These are phyloP conservation scores for Oikopleura vanhoeffeni DNA, from an alignment of 23 tunicate species.

Conservation along the genomic window DNA sequence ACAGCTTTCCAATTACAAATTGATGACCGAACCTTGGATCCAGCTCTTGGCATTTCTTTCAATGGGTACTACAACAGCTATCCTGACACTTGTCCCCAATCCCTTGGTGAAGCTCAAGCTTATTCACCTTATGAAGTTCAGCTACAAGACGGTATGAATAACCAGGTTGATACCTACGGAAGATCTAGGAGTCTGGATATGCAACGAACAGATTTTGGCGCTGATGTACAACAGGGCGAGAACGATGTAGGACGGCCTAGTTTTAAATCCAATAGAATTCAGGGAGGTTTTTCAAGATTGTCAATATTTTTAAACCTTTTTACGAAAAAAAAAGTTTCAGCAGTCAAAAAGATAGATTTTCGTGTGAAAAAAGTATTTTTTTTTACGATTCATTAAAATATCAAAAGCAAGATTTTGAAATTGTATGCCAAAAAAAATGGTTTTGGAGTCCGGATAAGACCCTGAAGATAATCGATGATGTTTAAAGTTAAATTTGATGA, in stretches of 20 bases:
- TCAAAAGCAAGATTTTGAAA: too few species aligned
- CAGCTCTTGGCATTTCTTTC: background rate
- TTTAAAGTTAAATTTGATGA: too few species aligned
- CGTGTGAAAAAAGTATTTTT: too few species aligned
- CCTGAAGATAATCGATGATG: too few species aligned
- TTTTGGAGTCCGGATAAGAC: too few species aligned
- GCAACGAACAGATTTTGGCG: background rate
- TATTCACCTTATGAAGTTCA: constrained; percentile 9
- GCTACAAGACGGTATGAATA: background rate
- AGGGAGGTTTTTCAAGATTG: too few species aligned
- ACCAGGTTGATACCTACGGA: background rate
- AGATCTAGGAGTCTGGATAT: background rate
- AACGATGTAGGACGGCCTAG: background rate
- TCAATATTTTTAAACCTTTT: too few species aligned
- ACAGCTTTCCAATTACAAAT: background rate
- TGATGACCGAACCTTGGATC: constrained; percentile 4
- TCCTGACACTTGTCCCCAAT: background rate
- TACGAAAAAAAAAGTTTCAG: too few species aligned
- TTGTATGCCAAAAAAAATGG: too few species aligned
- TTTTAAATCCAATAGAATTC: background rate
- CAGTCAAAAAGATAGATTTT: too few species aligned
- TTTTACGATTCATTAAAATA: too few species aligned
- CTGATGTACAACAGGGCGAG: background rate
- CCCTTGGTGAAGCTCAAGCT: background rate
- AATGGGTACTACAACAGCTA: constrained; percentile 7